Conservation (phyloP, 2,113 vertebrate genomes). For the Trogon melanurus region DNA sequence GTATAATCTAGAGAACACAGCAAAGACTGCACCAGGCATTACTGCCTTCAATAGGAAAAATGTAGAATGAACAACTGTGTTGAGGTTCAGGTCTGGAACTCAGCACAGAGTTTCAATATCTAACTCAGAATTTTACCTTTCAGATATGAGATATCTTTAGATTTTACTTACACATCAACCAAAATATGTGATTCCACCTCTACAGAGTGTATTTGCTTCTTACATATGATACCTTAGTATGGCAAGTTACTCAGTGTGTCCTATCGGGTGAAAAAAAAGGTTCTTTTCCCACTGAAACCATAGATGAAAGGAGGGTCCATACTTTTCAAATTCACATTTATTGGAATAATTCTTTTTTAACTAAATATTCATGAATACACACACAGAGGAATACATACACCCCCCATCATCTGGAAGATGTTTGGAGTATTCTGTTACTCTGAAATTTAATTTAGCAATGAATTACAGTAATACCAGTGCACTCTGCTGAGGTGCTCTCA, state of each 20-base stretch:
- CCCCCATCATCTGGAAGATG: not conserved
- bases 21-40: not conserved
- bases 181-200: not conserved
- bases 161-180: not conserved
- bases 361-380: not conserved
- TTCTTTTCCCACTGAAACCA: not conserved
- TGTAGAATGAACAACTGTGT: rapidly evolving
- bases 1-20: not conserved
- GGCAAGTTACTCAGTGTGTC: not conserved
- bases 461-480: not conserved
- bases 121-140: not conserved
- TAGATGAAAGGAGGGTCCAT: not conserved
- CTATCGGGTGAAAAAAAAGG: not conserved
- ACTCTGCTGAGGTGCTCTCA: not conserved
- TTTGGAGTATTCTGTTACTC: not conserved
- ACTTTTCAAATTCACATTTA: not conserved
- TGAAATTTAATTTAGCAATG: not conserved
- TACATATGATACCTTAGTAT: not conserved
- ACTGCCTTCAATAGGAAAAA: not conserved
- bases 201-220: not conserved
- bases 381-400: not conserved
- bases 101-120: not conserved
- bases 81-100: not conserved
- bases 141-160: not conserved
- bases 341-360: not conserved